Evolutionary conservation across 2,113 vertebrate species (phyloP), one percentile per base, ranked within the genome.

Genomic region (Pandion haliaetus): DNA sequence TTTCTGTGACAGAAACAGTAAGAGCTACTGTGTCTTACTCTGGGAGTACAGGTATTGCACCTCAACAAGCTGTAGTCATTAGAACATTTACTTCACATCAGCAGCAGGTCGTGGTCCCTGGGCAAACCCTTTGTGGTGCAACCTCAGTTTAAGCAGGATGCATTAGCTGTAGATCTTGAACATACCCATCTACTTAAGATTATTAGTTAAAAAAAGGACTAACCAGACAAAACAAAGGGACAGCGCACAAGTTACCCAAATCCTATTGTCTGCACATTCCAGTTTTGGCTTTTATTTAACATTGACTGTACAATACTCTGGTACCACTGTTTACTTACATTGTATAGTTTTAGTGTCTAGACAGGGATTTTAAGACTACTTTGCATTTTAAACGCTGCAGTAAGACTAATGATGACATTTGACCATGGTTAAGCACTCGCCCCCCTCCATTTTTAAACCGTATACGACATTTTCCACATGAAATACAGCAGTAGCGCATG

Each of bases 91-190:
- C 86, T 95, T 86, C 94, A 49, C 44, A 10, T 57, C 96, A 96
- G 97, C 98, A 98, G 98, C 97, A 98, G 98, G 97, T 97, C 86
- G 12, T 99, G 98, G 98, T 99, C 98, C 98, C 98, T 97, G 97
- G 98, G 98, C 90, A 89, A 97, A 95, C 92, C 94, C 95, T 86
- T 59, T 50, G 82, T 85, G 96, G 98, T 97, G 96, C 96, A 98
- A 81, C 96, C 97, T 91, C 2, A 3, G 95, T 77, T 91, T 85
- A 94, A 98, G 97, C 97, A 96, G 97, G 97, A 95, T 97, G 97
- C 97, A 85, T 81, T 45, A 95, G 95, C 89, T 93, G 66, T 77
- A 94, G 95, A 59, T 95, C 95, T 90, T 81, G 85, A 94, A 95
- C 97, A 97, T 50, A 97, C 82, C 93, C 92, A 97, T 88, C 95